These are phyloP conservation scores for Heterodera carotae DNA, from an alignment of 1,140 invertebrate species.

Conservation along the genomic window DNA sequence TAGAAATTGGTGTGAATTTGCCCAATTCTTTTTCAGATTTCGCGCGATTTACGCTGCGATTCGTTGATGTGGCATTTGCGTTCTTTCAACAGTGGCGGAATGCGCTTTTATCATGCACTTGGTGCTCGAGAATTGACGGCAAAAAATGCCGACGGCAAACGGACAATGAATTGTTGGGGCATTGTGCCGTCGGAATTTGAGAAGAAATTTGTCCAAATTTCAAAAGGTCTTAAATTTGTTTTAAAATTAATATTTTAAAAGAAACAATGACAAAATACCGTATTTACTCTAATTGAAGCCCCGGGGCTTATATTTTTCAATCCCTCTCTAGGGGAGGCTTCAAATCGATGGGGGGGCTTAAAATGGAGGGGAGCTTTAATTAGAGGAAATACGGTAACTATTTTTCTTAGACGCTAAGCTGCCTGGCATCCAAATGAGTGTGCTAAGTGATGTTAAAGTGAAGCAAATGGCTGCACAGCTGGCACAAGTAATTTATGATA, in stretches of 20 bases:
- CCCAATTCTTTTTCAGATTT: slow-evolving; percentile 4
- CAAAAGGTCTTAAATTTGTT: neutral
- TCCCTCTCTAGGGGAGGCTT: no score
- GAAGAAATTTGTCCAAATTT: neutral
- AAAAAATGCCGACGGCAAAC: neutral
- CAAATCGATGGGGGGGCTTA: no score
- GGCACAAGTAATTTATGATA: neutral
- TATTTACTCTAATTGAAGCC: no score
- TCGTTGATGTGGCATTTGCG: neutral
- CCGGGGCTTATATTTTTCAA: no score
- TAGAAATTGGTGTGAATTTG: neutral
- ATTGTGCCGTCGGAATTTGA: neutral
- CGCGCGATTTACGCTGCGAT: neutral
- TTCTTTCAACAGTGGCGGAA: slow-evolving; percentile 4
- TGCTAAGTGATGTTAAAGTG: neutral
- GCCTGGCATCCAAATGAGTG: neutral
- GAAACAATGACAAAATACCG: no score
- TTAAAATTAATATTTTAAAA: neutral
- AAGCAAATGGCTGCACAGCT: neutral
- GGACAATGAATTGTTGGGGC: neutral
- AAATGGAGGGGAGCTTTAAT: neutral
- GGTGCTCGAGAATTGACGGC: neutral
- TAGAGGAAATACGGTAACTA: neutral
- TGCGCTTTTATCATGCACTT: slow-evolving; percentile 11
- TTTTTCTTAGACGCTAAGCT: neutral